A percentile compares a stretch with the other conserved stretches of the same genome.
Evolutionary conservation across 2,888 invertebrate species (phyloP).

Genomic region (Latheticus oryzae): DNA sequence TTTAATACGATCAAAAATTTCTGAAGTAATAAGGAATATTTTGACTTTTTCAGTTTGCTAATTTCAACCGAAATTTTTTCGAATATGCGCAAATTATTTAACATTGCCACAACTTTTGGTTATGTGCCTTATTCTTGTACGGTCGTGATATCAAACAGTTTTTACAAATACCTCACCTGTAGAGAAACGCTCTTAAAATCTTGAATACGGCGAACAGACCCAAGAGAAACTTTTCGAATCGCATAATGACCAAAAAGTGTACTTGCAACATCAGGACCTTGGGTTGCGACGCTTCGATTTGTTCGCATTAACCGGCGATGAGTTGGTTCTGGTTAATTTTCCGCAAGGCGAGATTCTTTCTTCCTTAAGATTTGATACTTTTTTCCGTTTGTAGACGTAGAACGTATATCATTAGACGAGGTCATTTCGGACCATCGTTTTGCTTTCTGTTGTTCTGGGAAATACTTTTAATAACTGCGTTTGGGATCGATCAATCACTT

Average conservation of each 20-base stretch:
- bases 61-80: not conserved
- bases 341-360: conserved; percentile 30
- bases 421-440: too few relatives aligned
- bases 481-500: too few relatives aligned
- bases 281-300: conserved; percentile 30
- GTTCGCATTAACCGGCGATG: conserved; percentile 10
- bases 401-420: too few relatives aligned
- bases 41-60: not conserved
- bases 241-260: conserved; percentile 23
- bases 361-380: conserved; percentile 12
- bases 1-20: not conserved
- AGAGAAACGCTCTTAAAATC: conserved; percentile 30
- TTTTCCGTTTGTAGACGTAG: conserved; percentile 5
- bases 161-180: conserved; percentile 39
- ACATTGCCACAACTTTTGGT: not conserved
- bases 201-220: conserved; percentile 31
- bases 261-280: conserved; percentile 34
- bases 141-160: conserved; percentile 36
- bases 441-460: too few relatives aligned
- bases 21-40: not conserved
- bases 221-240: conserved; percentile 29
- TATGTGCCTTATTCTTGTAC: conserved; percentile 21
- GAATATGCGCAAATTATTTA: conserved; percentile 3
- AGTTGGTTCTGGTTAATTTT: conserved; percentile 15
- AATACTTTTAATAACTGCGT: too few relatives aligned